Percentiles rank a stretch among this genome's conserved stretches.
These are phyloP conservation scores for Rhadina sibilatrix DNA, from an alignment of 2,113 vertebrate species.

Conservation along the genomic window DNA sequence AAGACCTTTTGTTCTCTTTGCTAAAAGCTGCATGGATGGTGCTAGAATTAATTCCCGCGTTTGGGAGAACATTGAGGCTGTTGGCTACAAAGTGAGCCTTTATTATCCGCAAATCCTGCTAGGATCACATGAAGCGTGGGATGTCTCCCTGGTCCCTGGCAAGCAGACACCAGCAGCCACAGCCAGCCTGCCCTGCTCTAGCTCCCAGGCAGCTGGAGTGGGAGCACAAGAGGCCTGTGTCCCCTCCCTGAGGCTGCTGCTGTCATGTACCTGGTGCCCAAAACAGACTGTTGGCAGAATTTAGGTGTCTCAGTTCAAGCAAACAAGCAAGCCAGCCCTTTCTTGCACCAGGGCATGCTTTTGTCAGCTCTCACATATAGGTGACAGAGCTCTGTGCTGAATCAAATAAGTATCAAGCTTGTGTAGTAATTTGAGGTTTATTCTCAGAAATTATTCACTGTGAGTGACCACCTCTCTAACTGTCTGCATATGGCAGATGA, in stretches of 20 bases:
- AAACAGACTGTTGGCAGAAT: neutral
- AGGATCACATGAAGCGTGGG: neutral
- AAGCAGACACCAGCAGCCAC: neutral
- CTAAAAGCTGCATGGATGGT: rapidly evolving
- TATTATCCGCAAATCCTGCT: neutral
- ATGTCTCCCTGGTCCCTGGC: neutral
- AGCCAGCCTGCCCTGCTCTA: neutral
- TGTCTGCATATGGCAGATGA: neutral
- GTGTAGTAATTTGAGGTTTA: neutral
- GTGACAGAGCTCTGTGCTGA: neutral
- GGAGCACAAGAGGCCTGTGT: neutral
- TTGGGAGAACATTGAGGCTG: neutral
- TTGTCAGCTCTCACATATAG: neutral
- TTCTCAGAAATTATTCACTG: neutral
- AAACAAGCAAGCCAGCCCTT: neutral
- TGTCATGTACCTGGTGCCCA: rapidly evolving
- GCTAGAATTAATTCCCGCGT: neutral
- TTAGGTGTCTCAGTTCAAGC: neutral
- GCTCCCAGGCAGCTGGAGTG: neutral
- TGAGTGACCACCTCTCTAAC: neutral
- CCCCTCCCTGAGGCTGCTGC: neutral
- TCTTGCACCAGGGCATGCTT: neutral
- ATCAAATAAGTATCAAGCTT: neutral
- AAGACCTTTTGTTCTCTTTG: neutral
- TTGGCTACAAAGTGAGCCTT: neutral